Percentiles rank a stretch among this genome's conserved stretches.
Evolutionary conservation across 2,113 vertebrate species (phyloP).

Genomic region (Stegastes partitus): DNA sequence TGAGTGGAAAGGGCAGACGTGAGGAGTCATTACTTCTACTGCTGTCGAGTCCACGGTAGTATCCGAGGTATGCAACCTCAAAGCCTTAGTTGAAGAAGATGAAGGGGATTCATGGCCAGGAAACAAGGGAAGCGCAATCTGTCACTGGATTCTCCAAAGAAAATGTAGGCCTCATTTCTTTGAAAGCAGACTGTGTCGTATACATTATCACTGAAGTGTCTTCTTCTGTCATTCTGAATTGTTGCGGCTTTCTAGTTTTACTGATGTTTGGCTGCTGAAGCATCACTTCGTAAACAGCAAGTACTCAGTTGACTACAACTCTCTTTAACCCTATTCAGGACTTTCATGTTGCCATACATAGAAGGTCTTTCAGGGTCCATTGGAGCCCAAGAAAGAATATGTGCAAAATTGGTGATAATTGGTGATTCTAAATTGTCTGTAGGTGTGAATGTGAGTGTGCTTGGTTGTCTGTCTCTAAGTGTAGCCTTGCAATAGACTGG

Average conservation of each 20-base stretch:
- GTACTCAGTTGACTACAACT: no score
- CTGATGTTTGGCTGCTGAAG: background rate
- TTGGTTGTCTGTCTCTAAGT: no score
- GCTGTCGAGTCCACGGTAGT: conserved; percentile 38
- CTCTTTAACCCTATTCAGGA: no score
- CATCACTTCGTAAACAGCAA: no score
- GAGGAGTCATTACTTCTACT: conserved; percentile 3
- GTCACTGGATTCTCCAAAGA: background rate
- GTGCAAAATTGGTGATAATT: no score
- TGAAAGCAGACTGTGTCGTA: background rate
- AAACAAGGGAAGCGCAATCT: conserved; percentile 58
- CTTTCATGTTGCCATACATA: no score
- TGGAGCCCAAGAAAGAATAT: no score
- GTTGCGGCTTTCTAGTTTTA: background rate
- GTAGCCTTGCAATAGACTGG: no score
- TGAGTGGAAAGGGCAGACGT: conserved; percentile 14
- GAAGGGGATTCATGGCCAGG: conserved; percentile 39
- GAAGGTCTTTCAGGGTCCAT: no score
- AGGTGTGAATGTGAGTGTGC: no score
- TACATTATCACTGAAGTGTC: background rate
- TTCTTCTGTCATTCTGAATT: background rate
- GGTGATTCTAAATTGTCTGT: no score
- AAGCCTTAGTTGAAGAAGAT: conserved; percentile 55
- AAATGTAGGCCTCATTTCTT: conserved; percentile 14
- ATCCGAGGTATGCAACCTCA: conserved; percentile 72